Evolutionary conservation across 2,797 vertebrate genomes (phyloP), one percentile per base, ranked within the genome.

Genomic region (Malurus leucopterus): DNA sequence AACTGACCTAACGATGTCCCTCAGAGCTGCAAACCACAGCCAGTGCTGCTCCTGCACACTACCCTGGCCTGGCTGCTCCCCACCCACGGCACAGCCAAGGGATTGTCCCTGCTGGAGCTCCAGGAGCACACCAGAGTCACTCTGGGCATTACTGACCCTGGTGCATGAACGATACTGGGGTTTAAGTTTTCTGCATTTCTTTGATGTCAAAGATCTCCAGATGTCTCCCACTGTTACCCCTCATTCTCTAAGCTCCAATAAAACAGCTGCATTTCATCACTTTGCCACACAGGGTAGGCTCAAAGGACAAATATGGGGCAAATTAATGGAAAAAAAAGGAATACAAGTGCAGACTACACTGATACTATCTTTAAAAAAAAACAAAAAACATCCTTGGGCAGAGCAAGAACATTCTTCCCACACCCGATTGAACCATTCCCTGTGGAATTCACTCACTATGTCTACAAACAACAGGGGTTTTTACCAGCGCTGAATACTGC

Each of bases 1-100:
- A 59, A 91, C 73, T 92, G 93, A 87, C 81, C 88, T 73, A 95
- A 95, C 90, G 95, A 69, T 14, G 50, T 22, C 14, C 71, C 55
- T 83, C 89, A 67, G 57, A 80, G 93, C 92, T 53, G 73, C 63
- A 81, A 89, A 73, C 79, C 17, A 0, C 78, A 92, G 95, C 44
- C 29, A 9, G 74, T 21, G 58, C 53, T 40, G 80, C 38, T 54
- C 12, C 3, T 46, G n/a, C 62, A 18, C 2, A 1, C 40, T 80
- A 63, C 73, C 93, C 88, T 16, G 40, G 30, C 61, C 34, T 27
- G 4, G 49, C 78, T 55, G 15, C 61, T 41, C 64, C 49, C 55
- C 32, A 11, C 0, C 90, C 65, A n/a, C 3, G 5, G 27, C 55
- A 50, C 59, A 38, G 41, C 81, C 77, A 15, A 67, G 69, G 34